Conservation (phyloP, 2,888 invertebrate species). For the Philopedon plagiatum region DNA sequence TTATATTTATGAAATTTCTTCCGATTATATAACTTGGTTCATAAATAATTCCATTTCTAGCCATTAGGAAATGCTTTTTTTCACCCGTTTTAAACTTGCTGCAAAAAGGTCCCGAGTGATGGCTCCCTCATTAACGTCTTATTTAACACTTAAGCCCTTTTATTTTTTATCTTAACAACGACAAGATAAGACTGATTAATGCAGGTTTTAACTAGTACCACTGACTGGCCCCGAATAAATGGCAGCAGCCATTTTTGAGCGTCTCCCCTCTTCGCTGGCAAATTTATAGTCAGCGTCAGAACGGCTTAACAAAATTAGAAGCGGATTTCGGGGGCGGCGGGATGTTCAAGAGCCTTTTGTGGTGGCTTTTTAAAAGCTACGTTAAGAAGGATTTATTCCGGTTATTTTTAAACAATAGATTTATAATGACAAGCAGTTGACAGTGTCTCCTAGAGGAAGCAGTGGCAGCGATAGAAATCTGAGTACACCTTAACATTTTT, state of each 20-base stretch:
- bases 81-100: not conserved
- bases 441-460: too few species aligned
- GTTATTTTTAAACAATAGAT: not conserved
- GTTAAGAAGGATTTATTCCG: not conserved
- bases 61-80: not conserved
- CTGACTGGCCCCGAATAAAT: constrained; percentile 21
- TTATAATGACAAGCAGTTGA: too few species aligned
- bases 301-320: constrained; percentile 13
- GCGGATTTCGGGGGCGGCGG: not conserved
- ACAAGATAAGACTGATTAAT: constrained; percentile 24
- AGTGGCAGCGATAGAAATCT: too few species aligned
- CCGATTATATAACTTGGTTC: too few species aligned
- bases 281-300: constrained; percentile 23
- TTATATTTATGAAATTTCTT: too few species aligned
- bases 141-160: constrained; percentile 19
- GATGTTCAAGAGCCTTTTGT: constrained; percentile 2
- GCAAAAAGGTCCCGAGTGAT: not conserved
- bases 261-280: constrained; percentile 14
- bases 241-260: constrained; percentile 20
- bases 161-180: constrained; percentile 20
- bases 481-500: too few species aligned
- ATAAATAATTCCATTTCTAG: not conserved
- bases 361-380: constrained; percentile 4
- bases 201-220: constrained; percentile 21
- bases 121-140: constrained; percentile 20